A percentile compares a stretch with the other conserved stretches of the same genome.
Conservation (phyloP, 2,888 invertebrate species). For the Agrochola lota region DNA sequence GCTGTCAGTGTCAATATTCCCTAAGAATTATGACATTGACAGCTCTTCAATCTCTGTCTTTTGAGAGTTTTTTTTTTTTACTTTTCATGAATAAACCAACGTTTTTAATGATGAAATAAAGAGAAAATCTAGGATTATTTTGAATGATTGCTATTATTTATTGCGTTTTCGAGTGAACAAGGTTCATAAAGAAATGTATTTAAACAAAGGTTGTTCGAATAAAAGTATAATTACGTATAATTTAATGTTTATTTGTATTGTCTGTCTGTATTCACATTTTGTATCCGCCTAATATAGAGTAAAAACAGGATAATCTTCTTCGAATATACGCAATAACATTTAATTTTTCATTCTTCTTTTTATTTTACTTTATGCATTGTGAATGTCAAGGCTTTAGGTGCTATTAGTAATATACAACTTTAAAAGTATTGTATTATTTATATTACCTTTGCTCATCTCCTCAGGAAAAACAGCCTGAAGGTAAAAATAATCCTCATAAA, state of each 20-base stretch:
- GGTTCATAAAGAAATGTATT: background rate
- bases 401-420: background rate
- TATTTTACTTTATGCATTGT: constrained; percentile 14
- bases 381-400: constrained; percentile 41
- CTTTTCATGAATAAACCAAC: background rate
- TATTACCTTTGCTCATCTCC: background rate
- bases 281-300: background rate
- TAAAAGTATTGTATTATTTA: background rate
- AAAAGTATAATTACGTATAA: constrained; percentile 9
- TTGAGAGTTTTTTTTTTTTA: background rate
- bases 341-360: constrained; percentile 7
- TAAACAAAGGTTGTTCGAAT: constrained; percentile 8
- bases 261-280: background rate
- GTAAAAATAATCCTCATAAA: background rate
- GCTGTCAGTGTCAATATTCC: background rate
- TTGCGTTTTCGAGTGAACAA: background rate
- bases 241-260: background rate
- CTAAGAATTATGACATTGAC: background rate
- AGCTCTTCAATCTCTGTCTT: background rate
- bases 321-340: background rate
- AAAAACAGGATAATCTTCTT: constrained; percentile 35
- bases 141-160: constrained; percentile 20
- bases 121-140: background rate
- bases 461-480: background rate
- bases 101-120: constrained; percentile 5